These are phyloP conservation scores for Alosa sapidissima DNA, from an alignment of 2,797 vertebrate species.

Conservation along the genomic window DNA sequence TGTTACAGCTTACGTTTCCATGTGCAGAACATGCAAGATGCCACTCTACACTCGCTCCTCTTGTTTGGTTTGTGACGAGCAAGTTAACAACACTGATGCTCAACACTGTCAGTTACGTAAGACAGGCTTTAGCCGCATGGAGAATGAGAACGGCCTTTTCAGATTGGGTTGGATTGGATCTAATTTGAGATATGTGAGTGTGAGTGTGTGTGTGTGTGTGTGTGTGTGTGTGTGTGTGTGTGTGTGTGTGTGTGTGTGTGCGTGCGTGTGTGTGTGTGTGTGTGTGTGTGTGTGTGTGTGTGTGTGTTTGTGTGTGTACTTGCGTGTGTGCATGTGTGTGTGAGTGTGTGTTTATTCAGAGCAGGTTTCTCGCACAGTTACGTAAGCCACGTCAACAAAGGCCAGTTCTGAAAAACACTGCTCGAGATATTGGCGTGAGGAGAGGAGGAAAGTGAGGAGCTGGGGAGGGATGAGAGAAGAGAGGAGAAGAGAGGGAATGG, in stretches of 20 bases:
- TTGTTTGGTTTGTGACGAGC: constrained; percentile 33
- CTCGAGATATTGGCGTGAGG: not conserved
- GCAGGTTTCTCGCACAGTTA: constrained; percentile 56
- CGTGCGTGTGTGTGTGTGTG: not conserved
- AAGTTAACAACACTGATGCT: constrained; percentile 47
- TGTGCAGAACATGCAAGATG: not conserved
- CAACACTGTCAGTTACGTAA: constrained; percentile 49
- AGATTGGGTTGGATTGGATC: constrained; percentile 27
- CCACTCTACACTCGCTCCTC: constrained; percentile 27
- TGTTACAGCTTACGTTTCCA: not conserved
- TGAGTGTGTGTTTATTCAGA: constrained; percentile 37
- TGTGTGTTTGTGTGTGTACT: not conserved
- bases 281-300: not conserved
- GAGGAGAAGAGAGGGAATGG: not conserved
- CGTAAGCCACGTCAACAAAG: constrained; percentile 50
- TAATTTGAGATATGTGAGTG: constrained; percentile 49
- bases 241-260: not conserved
- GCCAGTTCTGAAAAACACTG: constrained; percentile 49
- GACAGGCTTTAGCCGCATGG: constrained; percentile 36
- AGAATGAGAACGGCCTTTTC: not conserved
- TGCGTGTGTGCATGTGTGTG: not conserved
- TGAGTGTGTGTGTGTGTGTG: not conserved
- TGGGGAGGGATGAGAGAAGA: not conserved
- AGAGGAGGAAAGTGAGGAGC: not conserved
- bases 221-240: not conserved